phyloP scores from a whole-genome alignment of 2,797 vertebrate genomes.

The Myotis planiceps region DNA sequence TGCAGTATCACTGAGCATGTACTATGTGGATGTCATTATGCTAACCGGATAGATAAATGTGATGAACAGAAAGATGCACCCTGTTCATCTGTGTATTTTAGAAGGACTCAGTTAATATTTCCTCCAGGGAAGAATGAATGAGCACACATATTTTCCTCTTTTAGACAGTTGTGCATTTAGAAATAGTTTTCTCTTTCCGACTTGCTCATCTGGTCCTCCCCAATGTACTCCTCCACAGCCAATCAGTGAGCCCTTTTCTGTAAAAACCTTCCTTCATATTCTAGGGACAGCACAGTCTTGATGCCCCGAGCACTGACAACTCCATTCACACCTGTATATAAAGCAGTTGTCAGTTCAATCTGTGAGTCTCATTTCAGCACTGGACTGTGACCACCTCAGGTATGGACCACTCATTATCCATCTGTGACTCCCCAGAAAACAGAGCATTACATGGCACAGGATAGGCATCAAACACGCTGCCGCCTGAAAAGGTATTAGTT shows the following conservation, averaged over 20 bases:
- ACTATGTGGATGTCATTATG: not conserved
- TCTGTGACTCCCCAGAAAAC: not conserved
- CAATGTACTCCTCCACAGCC: not conserved
- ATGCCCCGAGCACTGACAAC: not conserved
- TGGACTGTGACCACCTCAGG: not conserved
- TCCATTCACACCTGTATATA: not conserved
- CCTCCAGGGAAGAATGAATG: not conserved
- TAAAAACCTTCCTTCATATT: not conserved
- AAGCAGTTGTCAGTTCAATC: not conserved
- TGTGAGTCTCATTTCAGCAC: not conserved
- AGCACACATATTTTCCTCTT: not conserved
- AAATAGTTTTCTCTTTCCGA: not conserved
- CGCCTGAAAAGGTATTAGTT: not conserved
- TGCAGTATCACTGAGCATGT: not conserved
- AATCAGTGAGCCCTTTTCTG: not conserved
- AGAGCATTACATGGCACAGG: not conserved
- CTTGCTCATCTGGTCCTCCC: not conserved
- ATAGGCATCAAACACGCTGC: not conserved
- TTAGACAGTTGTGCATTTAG: not conserved
- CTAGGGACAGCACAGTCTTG: not conserved
- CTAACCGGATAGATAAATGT: not conserved
- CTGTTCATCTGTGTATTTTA: not conserved
- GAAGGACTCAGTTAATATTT: not conserved
- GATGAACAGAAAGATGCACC: not conserved
- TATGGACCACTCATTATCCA: not conserved